Evolutionary conservation across 2,113 vertebrate species (phyloP).

Genomic region (Oriolus oriolus): DNA sequence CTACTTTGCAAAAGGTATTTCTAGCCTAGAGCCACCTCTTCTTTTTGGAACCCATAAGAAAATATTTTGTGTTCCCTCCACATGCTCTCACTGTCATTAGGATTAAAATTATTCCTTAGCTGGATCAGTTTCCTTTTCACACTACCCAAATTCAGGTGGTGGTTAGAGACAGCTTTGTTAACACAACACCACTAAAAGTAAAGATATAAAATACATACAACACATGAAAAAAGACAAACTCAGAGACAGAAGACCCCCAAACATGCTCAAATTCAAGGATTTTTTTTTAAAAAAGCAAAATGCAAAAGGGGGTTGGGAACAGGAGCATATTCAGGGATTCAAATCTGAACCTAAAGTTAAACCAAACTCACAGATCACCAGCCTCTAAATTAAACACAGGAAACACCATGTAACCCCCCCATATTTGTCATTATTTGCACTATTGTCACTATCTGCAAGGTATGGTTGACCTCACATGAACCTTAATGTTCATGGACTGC

Average conservation of each 20-base stretch:
- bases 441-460: neutral
- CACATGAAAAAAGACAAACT: neutral
- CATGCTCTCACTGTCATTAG: neutral
- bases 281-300: neutral
- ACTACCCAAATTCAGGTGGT: neutral
- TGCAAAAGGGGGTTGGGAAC: neutral
- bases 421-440: conserved; percentile 20
- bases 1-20: neutral
- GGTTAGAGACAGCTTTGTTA: conserved; percentile 37
- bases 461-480: conserved; percentile 43
- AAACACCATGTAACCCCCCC: neutral
- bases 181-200: neutral
- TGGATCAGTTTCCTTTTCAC: conserved; percentile 13
- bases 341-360: neutral
- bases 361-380: neutral
- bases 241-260: neutral
- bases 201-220: neutral
- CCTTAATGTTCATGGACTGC: neutral
- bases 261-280: neutral
- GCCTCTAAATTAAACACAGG: neutral
- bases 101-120: neutral
- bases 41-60: neutral
- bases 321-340: neutral
- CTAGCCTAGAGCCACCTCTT: neutral
- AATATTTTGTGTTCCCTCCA: neutral